Evolutionary conservation across 2,797 vertebrate genomes (phyloP).

Genomic region (Lepilemur septentrionalis): DNA sequence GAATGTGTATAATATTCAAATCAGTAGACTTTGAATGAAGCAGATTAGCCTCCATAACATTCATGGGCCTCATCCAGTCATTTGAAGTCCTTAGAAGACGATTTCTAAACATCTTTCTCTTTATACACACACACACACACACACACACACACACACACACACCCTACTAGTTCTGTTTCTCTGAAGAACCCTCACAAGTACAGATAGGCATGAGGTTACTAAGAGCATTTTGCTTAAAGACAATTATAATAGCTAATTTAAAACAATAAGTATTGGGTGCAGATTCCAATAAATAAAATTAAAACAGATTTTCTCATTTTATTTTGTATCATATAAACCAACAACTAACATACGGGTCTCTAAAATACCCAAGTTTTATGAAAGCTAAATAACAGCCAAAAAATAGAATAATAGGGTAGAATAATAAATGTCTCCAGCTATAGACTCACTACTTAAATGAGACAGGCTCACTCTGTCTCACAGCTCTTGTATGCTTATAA

Average conservation of each 20-base stretch:
- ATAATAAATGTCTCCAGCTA: background rate
- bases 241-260: background rate
- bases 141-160: background rate
- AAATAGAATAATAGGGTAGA: background rate
- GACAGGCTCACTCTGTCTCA: background rate
- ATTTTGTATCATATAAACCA: constrained; percentile 15
- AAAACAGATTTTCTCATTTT: constrained; percentile 27
- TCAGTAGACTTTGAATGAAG: constrained; percentile 11
- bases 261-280: background rate
- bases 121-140: background rate
- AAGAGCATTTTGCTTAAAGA: constrained; percentile 1
- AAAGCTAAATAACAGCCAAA: constrained; percentile 37
- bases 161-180: background rate
- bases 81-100: background rate
- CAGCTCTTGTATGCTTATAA: background rate
- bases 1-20: background rate
- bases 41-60: background rate
- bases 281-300: constrained; percentile 11
- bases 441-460: background rate
- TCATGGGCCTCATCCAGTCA: background rate
- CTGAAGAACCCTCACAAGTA: background rate
- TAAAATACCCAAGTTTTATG: background rate
- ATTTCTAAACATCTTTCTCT: background rate
- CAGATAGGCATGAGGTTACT: background rate
- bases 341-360: background rate